These are phyloP conservation scores for Pelecanus crispus DNA, from an alignment of 2,113 vertebrate genomes.

Conservation along the genomic window DNA sequence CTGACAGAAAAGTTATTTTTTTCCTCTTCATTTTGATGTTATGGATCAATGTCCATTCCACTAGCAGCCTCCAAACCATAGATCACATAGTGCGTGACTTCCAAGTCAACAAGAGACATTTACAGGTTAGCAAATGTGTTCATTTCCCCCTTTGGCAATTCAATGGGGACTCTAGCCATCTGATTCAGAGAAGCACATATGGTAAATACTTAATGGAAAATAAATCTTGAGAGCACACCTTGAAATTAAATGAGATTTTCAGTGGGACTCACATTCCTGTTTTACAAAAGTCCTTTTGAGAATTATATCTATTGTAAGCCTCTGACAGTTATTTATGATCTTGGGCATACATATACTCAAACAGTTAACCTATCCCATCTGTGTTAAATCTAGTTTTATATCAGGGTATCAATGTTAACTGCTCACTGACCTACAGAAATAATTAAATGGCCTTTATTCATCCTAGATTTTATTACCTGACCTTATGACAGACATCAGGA, in stretches of 20 bases:
- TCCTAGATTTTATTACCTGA: not conserved
- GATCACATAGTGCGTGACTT: slow-evolving; percentile 8
- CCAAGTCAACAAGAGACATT: slow-evolving; percentile 36
- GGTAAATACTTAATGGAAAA: slow-evolving; percentile 59
- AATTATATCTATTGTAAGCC: slow-evolving; percentile 1
- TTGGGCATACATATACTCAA: not conserved
- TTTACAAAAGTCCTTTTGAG: slow-evolving; percentile 39
- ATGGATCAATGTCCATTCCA: slow-evolving; percentile 29
- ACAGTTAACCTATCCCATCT: slow-evolving; percentile 21
- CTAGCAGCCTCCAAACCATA: slow-evolving; percentile 14
- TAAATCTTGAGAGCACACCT: slow-evolving; percentile 53
- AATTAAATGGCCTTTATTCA: slow-evolving; percentile 23
- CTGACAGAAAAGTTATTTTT: slow-evolving; percentile 1
- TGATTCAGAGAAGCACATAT: slow-evolving; percentile 59
- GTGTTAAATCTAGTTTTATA: slow-evolving; percentile 34
- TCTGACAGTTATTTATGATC: slow-evolving; percentile 53
- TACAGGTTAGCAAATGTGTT: slow-evolving; percentile 45
- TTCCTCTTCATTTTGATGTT: slow-evolving; percentile 18
- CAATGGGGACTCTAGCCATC: not conserved
- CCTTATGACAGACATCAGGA: not conserved
- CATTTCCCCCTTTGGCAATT: slow-evolving; percentile 33
- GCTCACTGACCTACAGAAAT: slow-evolving; percentile 24
- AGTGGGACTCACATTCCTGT: not conserved
- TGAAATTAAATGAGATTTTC: slow-evolving; percentile 54
- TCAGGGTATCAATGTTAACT: slow-evolving; percentile 1